Evolutionary conservation across 2,113 vertebrate species (phyloP), one percentile per base, ranked within the genome.

Genomic region (Sceloporus undulatus): DNA sequence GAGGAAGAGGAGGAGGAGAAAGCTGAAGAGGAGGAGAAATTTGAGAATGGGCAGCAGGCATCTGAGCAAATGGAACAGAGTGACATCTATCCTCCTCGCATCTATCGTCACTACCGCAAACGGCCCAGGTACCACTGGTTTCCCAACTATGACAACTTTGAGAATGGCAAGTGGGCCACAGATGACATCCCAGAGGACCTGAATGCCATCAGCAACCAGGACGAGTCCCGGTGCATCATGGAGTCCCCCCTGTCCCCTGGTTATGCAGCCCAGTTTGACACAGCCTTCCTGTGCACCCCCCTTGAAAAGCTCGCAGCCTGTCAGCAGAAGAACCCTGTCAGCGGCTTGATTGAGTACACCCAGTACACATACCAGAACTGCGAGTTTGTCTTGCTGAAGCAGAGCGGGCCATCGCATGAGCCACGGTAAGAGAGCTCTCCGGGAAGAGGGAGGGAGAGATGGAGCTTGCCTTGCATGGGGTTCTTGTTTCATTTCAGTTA

Each of bases 271-370:
- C 93, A 90, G 78, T 78, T 92, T 0, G 93, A 94, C 21, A 8
- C 89, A 2, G 77, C 89, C 79, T 87, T 96, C 9, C 92, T 96
- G 11, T 97, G 96, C 21, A 95, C 95, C 0, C 95, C 96, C 0
- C 89, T 96, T 19, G 97, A 97, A 94, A 98, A 99, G 19, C 96
- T 99, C n/a, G 95, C 97, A 19, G 98, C 98, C 82, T 98, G 98
- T 91, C 97, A 96, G 92, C 95, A 97, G 91, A 99, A 99, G 96
- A 99, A 99, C 93, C 98, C 99, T 0, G 97, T 99, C 90, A 99
- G 99, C 1, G 98, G 98, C 62, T 97, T 99, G 27, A 98, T 98
- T 73, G 99, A 99, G 38, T 99, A 98, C 25, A 98, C 98, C n/a
- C 98, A 99, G 96, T 98, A 97, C 95, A 96, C 97, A 5, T 97